Conservation (phyloP, 2,113 vertebrate species). For the Desmodus rotundus region DNA sequence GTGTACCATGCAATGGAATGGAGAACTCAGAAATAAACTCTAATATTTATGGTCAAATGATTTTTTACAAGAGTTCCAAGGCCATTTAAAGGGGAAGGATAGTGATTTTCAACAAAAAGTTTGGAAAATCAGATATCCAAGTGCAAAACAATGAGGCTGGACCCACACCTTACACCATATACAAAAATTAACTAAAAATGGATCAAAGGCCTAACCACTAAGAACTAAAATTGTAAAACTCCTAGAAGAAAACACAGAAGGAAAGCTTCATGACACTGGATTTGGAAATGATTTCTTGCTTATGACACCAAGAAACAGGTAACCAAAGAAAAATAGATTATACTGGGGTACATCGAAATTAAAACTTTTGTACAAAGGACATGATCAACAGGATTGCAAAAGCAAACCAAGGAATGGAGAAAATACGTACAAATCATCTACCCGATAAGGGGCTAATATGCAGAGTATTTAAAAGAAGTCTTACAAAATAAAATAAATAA, state of each 20-base stretch:
- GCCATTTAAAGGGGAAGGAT: not conserved
- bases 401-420: not conserved
- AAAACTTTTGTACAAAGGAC: not conserved
- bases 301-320: not conserved
- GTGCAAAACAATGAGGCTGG: not conserved
- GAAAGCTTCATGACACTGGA: not conserved
- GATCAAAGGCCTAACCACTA: not conserved
- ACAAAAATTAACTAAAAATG: not conserved
- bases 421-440: not conserved
- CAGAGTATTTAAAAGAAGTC: not conserved
- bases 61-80: not conserved
- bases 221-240: not conserved
- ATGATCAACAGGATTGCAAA: not conserved
- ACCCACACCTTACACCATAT: not conserved
- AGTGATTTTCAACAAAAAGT: not conserved
- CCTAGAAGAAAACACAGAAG: not conserved
- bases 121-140: not conserved
- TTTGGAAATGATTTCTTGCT: not conserved
- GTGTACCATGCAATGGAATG: not conserved
- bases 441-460: not conserved
- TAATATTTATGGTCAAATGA: not conserved
- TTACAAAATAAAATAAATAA: not conserved
- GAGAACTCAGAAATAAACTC: not conserved
- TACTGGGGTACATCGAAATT: not conserved
- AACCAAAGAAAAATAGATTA: not conserved